Percentiles rank a stretch among this genome's conserved stretches.
These are phyloP conservation scores for Felis chaus DNA, from an alignment of 2,113 vertebrate species.

Conservation along the genomic window DNA sequence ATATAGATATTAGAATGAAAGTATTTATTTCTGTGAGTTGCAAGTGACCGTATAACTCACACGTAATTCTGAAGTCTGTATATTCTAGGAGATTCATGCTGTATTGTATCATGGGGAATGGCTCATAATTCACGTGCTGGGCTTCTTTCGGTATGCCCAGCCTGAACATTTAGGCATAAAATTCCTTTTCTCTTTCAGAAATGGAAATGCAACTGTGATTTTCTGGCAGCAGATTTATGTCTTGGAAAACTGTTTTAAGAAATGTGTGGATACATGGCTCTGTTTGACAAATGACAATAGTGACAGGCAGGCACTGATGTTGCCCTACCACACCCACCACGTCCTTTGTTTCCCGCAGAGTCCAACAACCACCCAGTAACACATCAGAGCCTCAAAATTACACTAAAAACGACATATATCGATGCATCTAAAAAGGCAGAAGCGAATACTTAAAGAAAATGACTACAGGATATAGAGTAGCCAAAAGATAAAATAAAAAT, in stretches of 20 bases:
- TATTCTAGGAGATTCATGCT: slow-evolving; percentile 52
- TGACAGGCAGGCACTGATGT: not conserved
- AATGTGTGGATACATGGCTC: not conserved
- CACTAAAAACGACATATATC: not conserved
- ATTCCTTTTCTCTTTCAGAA: slow-evolving; percentile 65
- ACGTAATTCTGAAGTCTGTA: slow-evolving; percentile 43
- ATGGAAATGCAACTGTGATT: slow-evolving; percentile 34
- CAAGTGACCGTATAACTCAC: slow-evolving; percentile 57
- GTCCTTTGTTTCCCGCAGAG: not conserved
- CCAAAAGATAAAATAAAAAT: not conserved
- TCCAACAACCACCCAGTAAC: not conserved
- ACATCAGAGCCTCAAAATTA: not conserved
- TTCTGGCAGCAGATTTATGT: slow-evolving; percentile 66
- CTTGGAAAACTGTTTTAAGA: slow-evolving; percentile 39
- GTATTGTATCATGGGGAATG: slow-evolving; percentile 58
- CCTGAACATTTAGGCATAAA: slow-evolving; percentile 55
- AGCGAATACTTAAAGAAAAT: not conserved
- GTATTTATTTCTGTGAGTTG: slow-evolving; percentile 65
- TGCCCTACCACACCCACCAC: fast-evolving
- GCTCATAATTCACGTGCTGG: slow-evolving; percentile 68
- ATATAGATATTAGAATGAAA: slow-evolving; percentile 46
- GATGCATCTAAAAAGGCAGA: not conserved
- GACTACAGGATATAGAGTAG: not conserved
- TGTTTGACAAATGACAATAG: not conserved
- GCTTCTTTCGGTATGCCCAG: slow-evolving; percentile 49